phyloP scores from a whole-genome alignment of 23 tunicate species.

The Trididemnum nubilum region DNA sequence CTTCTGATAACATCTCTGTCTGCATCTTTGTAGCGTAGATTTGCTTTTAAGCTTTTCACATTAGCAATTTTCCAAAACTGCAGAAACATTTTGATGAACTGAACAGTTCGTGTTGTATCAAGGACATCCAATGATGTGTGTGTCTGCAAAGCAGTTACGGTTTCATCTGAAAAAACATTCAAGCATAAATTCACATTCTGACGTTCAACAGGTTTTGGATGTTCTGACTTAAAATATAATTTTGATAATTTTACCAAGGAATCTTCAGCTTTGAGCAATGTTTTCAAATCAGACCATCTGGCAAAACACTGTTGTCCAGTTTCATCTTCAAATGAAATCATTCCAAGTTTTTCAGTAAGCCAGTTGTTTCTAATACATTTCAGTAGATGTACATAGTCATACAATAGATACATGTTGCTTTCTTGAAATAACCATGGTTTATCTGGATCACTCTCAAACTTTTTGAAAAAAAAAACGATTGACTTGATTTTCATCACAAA shows the following conservation, averaged over 20 bases:
- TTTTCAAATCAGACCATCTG: constrained; percentile 19
- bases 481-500: constrained; percentile 23
- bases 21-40: constrained; percentile 6
- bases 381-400: constrained; percentile 22
- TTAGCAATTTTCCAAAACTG: constrained; percentile 30
- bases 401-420: not conserved
- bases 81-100: constrained; percentile 14
- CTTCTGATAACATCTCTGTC: not conserved
- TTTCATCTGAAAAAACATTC: constrained; percentile 19
- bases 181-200: constrained; percentile 7
- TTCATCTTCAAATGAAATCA: not conserved
- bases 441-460: not conserved
- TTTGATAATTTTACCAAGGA: constrained; percentile 5
- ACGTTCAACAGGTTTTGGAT: constrained; percentile 20
- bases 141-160: not conserved
- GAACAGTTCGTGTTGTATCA: not conserved
- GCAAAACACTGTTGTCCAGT: not conserved
- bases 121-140: not conserved
- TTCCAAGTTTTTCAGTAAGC: not conserved
- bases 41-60: not conserved
- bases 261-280: not conserved
- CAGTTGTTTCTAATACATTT: constrained; percentile 26
- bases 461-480: constrained; percentile 2
- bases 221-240: not conserved
- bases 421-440: not conserved